Base-by-base conservation (phyloP, 2,888 invertebrate species). In the Acholoe squamosa region DNA sequence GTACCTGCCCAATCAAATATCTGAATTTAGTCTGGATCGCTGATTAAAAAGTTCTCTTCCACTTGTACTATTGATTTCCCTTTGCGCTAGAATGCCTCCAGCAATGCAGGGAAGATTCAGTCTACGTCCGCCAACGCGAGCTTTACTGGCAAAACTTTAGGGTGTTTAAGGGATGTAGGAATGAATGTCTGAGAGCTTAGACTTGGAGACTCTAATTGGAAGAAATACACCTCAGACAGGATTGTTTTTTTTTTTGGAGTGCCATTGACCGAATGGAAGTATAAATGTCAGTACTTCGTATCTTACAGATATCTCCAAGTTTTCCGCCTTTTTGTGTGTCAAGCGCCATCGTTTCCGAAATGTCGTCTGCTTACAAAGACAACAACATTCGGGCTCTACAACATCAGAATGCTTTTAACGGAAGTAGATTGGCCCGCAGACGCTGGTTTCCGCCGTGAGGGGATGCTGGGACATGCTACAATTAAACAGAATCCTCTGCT, bases 1-100 rank as follows among this genome's bases (percentile, higher is more conserved):
- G 31, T 71, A 71, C 71, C 71, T 71, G 71, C 71, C 71, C 71
- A 71, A 71, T 71, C 71, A 71, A 71, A 71, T 71, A 71, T 71
- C 71, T 71, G 71, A 71, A 71, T 25, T 5, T 25, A 28, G 31
- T 71, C 71, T 71, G n/a, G 25, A 71, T 71, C 71, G 71, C 71
- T 71, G 71, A 71, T 71, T 71, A 71, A 71, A 71, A 71, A 71
- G 28, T 25, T 61, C 19, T 71, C 43, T 71, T 71, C 71, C 71
- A 71, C 71, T 71, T 71, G 71, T 71, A 28, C 71, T 71, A 71
- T 71, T 28, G 71, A 71, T 71, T 71, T 71, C 31, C 71, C 14
- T 71, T 28, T 1, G 1, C 71, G 31, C 28, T 71, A 71, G 31
- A 71, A 28, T 71, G 25, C 71, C 71, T 28, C 71, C 12, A 71